Evolutionary conservation across 2,888 invertebrate genomes (phyloP).

Genomic region (Ceramica pisi): DNA sequence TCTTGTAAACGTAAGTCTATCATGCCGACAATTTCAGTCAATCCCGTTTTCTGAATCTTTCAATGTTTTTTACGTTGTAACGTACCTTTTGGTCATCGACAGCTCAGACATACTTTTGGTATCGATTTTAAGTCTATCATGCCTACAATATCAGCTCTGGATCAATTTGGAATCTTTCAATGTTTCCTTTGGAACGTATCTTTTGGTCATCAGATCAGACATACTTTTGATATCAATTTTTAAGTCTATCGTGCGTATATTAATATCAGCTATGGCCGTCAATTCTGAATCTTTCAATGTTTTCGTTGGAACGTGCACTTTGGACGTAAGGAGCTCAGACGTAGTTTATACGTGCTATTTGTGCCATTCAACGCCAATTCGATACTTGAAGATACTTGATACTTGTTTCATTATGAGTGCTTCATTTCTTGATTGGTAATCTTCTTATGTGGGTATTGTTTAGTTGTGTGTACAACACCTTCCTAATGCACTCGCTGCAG

Average conservation of each 20-base stretch:
- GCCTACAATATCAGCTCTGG: too few species aligned
- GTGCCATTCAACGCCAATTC: background rate
- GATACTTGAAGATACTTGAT: too few species aligned
- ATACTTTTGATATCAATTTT: too few species aligned
- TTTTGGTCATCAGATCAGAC: too few species aligned
- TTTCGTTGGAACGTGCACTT: background rate
- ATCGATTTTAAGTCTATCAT: too few species aligned
- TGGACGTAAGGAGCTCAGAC: background rate
- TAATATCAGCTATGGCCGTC: background rate
- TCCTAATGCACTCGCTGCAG: background rate
- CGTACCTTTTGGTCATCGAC: too few species aligned
- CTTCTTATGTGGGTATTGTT: too few species aligned
- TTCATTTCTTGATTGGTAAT: too few species aligned
- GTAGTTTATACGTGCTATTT: too few species aligned
- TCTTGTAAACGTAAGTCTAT: slow-evolving; percentile 3
- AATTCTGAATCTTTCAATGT: background rate
- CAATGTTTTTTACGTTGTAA: background rate
- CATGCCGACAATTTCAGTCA: background rate
- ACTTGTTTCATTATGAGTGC: background rate
- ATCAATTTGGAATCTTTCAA: background rate
- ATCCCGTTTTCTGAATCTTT: background rate
- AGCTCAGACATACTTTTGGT: too few species aligned
- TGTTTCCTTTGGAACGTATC: background rate
- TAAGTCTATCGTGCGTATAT: too few species aligned
- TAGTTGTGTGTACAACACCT: too few species aligned